Evolutionary conservation across 1,140 invertebrate genomes (phyloP).

Genomic region (Camponotus pennsylvanicus): DNA sequence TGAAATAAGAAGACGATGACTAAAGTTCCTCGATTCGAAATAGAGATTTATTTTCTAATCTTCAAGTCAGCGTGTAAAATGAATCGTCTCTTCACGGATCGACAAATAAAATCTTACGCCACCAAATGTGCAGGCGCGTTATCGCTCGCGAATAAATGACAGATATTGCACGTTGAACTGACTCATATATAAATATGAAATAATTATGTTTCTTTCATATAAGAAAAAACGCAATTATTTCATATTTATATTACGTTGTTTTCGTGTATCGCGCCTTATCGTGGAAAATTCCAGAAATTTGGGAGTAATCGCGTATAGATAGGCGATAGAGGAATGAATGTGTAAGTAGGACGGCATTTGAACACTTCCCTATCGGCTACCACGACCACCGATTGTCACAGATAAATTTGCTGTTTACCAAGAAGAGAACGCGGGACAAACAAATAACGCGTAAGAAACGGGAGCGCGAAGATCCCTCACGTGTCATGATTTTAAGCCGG

Average conservation of each 20-base stretch:
- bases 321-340: not conserved
- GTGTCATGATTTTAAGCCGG: not conserved
- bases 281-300: slow-evolving; percentile 27
- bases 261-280: not conserved
- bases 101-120: not conserved
- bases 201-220: too few relatives aligned
- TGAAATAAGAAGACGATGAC: not conserved
- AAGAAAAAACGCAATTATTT: not conserved
- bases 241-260: not conserved
- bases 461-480: not conserved
- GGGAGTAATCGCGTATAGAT: not conserved
- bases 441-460: slow-evolving; percentile 5
- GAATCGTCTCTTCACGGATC: not conserved
- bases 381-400: not conserved
- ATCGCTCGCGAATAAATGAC: not conserved
- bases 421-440: not conserved
- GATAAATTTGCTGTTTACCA: slow-evolving; percentile 34
- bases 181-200: not conserved
- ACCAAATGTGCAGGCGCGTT: not conserved
- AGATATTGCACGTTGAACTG: not conserved
- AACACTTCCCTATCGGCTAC: slow-evolving; percentile 4
- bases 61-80: not conserved
- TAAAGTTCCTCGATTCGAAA: not conserved
- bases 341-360: not conserved
- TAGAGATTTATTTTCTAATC: not conserved